Base-by-base conservation (phyloP, 2,797 vertebrate genomes). In the Poecilia picta region DNA sequence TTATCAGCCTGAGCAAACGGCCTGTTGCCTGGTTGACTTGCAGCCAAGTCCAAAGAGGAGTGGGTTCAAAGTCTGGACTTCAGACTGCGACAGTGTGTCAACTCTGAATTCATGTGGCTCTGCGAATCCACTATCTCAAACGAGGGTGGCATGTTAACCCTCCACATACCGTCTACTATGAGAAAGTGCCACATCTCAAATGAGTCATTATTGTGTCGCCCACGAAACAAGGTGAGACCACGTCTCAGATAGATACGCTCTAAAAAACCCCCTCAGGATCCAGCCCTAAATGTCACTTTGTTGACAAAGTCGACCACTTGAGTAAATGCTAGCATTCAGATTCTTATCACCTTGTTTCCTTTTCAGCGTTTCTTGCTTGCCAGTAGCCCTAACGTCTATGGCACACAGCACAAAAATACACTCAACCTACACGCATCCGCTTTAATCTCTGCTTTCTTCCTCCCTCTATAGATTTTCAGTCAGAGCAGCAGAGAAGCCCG, bases 1-100 rank as follows among this genome's bases (percentile, higher is more conserved):
- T 94, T 92, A 90, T 89, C 88, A 83, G 84, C 73, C 84, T 51
- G 85, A 80, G 81, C 76, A 15, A 89, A 79, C 83, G 90, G 87
- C 87, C 88, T 89, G 82, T 87, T 81, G 78, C 89, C 88, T 92
- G 78, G 75, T 80, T 90, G 89, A 89, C 74, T 25, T 57, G 16
- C 87, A 76, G 92, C 91, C 91, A 91, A 89, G 87, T 90, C 88
- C 79, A 86, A 81, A 90, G 90, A 91, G 83, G 82, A 91, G 46
- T 25, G 73, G 59, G 86, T 91, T 90, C 87, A 91, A 83, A 89
- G 81, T 84, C 75, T 62, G 81, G 90, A 93, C 91, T 92, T 93
- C 92, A 89, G 83, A 81, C 87, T 91, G 79, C 78, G 85, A 89
- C 85, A 78, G 47, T 76, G 82, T 88, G 78, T 91, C 81, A 68